Evolutionary conservation across 1,140 invertebrate genomes (phyloP).

Genomic region (Nilaparvata lugens): DNA sequence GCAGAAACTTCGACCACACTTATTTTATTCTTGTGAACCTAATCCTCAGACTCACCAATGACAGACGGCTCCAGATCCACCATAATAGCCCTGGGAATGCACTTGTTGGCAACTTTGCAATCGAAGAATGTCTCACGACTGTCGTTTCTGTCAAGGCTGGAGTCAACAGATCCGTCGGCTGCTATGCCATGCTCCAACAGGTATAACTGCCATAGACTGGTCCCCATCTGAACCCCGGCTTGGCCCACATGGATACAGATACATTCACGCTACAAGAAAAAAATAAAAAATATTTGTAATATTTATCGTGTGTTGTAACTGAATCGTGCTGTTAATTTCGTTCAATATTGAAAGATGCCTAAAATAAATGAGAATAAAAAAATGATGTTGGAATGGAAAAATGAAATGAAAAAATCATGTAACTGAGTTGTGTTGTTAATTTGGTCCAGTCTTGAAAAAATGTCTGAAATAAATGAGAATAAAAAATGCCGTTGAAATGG

Average conservation of each 20-base stretch:
- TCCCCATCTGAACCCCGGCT: slow-evolving; percentile 66
- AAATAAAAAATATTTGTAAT: not conserved
- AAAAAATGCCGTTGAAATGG: too few species aligned
- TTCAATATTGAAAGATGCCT: too few species aligned
- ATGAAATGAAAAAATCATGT: too few species aligned
- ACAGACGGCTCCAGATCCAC: slow-evolving; percentile 72
- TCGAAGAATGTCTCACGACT: slow-evolving; percentile 57
- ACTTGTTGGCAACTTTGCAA: slow-evolving; percentile 52
- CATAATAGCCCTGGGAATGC: slow-evolving; percentile 67
- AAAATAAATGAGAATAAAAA: too few species aligned
- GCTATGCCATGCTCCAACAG: slow-evolving; percentile 63
- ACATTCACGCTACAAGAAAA: slow-evolving; percentile 38
- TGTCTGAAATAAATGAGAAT: too few species aligned
- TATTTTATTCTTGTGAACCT: too few species aligned
- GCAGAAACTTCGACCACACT: too few species aligned
- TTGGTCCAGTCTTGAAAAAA: too few species aligned
- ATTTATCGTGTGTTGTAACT: too few species aligned
- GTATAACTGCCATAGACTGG: slow-evolving; percentile 58
- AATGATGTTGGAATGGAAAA: too few species aligned
- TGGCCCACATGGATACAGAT: slow-evolving; percentile 62
- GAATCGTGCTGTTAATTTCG: too few species aligned
- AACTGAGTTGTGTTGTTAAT: too few species aligned
- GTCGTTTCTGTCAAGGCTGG: slow-evolving; percentile 29
- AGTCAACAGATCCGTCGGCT: slow-evolving; percentile 45
- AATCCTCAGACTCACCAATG: slow-evolving; percentile 36